These are phyloP conservation scores for Acleris cristana DNA, from an alignment of 2,888 invertebrate species.

Conservation along the genomic window DNA sequence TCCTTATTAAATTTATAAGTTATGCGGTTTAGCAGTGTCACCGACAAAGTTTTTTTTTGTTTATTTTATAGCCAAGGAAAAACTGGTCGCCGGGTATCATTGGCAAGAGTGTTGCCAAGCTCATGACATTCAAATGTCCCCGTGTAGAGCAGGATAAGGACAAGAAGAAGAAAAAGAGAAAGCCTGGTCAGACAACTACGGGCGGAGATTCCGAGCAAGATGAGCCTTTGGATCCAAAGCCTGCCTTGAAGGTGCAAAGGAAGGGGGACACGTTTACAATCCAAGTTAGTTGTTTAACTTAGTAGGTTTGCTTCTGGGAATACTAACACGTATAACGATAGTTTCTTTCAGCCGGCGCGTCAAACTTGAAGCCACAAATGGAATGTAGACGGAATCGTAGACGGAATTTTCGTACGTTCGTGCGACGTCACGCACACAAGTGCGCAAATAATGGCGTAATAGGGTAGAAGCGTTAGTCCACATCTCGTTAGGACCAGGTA, in stretches of 20 bases:
- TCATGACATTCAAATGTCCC: conserved; percentile 73
- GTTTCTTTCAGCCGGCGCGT: too few relatives aligned
- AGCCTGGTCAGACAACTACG: conserved; percentile 52
- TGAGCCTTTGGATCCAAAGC: conserved; percentile 82
- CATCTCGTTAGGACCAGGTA: too few relatives aligned
- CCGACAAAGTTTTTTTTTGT: not conserved
- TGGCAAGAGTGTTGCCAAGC: conserved; percentile 75
- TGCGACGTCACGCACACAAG: too few relatives aligned
- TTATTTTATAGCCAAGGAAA: conserved; percentile 61
- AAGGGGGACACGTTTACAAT: conserved; percentile 86
- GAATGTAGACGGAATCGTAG: too few relatives aligned
- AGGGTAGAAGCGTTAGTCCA: too few relatives aligned
- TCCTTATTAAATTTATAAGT: too few relatives aligned
- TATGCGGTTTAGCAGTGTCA: too few relatives aligned
- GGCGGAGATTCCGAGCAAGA: conserved; percentile 76
- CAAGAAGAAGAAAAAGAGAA: conserved; percentile 67
- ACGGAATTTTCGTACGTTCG: too few relatives aligned
- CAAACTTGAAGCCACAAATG: too few relatives aligned
- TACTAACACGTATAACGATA: not conserved
- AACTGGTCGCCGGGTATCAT: conserved; percentile 85
- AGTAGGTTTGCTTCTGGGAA: not conserved
- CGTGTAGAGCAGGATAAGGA: conserved; percentile 68
- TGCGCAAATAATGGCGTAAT: too few relatives aligned
- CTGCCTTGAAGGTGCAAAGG: conserved; percentile 86
- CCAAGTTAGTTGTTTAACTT: conserved; percentile 62